Evolutionary conservation across 2,888 invertebrate genomes (phyloP).

Genomic region (Eristalis tenax): DNA sequence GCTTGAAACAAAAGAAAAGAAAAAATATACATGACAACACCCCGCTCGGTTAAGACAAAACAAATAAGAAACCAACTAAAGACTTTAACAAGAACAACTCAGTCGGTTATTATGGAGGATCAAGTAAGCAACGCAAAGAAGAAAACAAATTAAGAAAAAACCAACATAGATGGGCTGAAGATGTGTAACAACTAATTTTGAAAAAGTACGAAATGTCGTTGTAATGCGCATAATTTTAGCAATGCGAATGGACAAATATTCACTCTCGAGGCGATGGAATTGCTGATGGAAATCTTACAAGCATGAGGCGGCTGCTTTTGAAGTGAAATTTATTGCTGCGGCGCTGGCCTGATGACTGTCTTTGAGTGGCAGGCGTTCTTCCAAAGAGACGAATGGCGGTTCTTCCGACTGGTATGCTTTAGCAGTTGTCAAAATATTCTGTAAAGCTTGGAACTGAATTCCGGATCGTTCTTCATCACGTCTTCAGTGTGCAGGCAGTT

Average conservation of each 20-base stretch:
- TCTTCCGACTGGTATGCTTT: too few species aligned
- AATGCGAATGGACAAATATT: constrained; percentile 60
- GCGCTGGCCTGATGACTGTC: not conserved
- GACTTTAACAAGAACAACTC: constrained; percentile 44
- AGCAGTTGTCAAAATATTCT: too few species aligned
- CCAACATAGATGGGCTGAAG: constrained; percentile 38
- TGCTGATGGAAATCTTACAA: not conserved
- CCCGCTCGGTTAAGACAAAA: constrained; percentile 65
- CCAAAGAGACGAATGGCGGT: too few species aligned
- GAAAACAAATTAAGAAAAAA: constrained; percentile 14
- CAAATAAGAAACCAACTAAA: constrained; percentile 42
- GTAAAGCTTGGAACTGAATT: too few species aligned
- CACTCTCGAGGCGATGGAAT: constrained; percentile 16
- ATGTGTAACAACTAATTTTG: constrained; percentile 34
- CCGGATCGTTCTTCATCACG: too few species aligned
- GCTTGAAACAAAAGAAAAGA: constrained; percentile 93
- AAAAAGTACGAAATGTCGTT: not conserved
- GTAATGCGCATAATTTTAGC: constrained; percentile 8
- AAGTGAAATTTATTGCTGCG: not conserved
- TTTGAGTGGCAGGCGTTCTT: too few species aligned
- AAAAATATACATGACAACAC: constrained; percentile 82
- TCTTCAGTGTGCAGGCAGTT: too few species aligned
- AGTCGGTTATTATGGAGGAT: constrained; percentile 34
- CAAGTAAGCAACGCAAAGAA: constrained; percentile 63
- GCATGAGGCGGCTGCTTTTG: not conserved